Conservation (phyloP, 2,797 vertebrate genomes). For the Mionectes olivaceus region DNA sequence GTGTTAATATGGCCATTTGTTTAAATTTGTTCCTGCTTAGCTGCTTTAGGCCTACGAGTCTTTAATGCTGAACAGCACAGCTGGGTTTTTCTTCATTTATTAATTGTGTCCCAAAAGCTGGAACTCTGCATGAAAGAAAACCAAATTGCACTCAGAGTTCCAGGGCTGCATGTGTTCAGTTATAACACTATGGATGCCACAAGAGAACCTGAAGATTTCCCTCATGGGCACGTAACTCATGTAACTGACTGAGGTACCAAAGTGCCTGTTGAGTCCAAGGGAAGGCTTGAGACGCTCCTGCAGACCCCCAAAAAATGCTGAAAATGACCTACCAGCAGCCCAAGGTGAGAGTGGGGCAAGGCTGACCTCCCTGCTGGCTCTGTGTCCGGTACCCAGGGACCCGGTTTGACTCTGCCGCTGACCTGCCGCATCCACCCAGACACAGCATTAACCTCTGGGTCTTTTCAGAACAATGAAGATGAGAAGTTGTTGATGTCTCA, state of each 20-base stretch:
- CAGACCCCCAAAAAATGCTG: background rate
- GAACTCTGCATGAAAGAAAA: background rate
- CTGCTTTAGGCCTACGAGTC: background rate
- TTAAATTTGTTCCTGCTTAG: background rate
- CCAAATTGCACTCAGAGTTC: background rate
- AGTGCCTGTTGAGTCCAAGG: background rate
- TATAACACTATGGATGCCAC: fast-evolving
- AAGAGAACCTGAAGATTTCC: background rate
- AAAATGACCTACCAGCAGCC: background rate
- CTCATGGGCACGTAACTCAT: background rate
- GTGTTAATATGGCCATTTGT: background rate
- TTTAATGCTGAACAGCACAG: background rate
- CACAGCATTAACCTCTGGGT: background rate
- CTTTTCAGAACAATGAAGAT: background rate
- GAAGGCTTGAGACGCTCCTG: background rate
- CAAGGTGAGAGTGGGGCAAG: background rate
- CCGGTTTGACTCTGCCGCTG: background rate
- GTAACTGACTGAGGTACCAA: background rate
- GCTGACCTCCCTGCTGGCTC: background rate
- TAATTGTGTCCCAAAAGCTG: background rate
- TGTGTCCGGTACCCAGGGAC: fast-evolving
- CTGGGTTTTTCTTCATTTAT: background rate
- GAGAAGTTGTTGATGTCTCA: fast-evolving
- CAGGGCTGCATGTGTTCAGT: background rate
- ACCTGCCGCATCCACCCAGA: background rate